A percentile compares a stretch with the other conserved stretches of the same genome.
phyloP scores from a whole-genome alignment of 2,888 invertebrate genomes.

The Dynastes grantii region DNA sequence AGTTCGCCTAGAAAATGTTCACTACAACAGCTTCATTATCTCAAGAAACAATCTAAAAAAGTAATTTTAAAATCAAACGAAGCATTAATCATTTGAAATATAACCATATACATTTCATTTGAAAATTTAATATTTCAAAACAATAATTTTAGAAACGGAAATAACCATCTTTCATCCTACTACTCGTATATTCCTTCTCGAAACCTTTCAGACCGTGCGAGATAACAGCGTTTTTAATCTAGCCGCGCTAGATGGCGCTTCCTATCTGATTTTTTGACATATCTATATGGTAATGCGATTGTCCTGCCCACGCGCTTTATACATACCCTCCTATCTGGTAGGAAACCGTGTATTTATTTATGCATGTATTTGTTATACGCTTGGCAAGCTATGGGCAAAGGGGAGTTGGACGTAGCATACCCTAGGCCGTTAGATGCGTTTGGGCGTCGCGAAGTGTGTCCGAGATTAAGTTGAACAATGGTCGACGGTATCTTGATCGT shows the following conservation, averaged over 20 bases:
- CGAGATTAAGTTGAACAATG: slow-evolving; percentile 68
- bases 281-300: slow-evolving; percentile 49
- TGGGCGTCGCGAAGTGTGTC: slow-evolving; percentile 64
- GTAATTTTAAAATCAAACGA: background rate
- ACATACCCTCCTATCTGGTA: too few relatives aligned
- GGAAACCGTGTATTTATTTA: too few relatives aligned
- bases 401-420: background rate
- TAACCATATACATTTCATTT: background rate
- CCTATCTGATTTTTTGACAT: slow-evolving; percentile 51
- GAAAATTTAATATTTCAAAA: background rate
- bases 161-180: background rate
- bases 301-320: slow-evolving; percentile 3
- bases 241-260: slow-evolving; percentile 25
- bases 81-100: background rate
- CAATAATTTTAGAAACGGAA: background rate
- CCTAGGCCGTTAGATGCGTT: slow-evolving; percentile 11
- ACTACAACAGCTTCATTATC: too few relatives aligned
- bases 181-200: background rate
- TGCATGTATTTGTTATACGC: background rate
- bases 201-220: background rate
- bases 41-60: too few relatives aligned
- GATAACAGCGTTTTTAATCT: slow-evolving; percentile 20
- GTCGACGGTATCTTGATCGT: slow-evolving; percentile 64
- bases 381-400: background rate
- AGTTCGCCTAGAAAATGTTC: too few relatives aligned